Conservation (phyloP, 2,888 invertebrate genomes). For the Polyommatus iphigenia region DNA sequence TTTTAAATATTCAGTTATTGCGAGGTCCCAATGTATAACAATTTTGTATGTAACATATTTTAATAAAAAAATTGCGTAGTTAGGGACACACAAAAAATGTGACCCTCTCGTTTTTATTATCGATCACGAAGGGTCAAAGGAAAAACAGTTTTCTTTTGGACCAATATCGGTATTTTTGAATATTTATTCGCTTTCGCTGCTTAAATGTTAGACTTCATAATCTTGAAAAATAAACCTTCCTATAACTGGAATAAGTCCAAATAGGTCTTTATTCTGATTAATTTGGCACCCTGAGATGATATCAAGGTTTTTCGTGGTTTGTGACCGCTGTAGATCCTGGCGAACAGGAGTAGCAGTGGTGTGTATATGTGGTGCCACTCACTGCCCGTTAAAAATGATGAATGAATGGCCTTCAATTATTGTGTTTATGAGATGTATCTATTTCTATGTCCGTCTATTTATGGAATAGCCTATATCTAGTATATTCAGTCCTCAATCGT, state of each 20-base stretch:
- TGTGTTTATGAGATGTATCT: neutral
- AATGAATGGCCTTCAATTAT: neutral
- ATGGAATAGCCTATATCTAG: neutral
- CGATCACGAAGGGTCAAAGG: neutral
- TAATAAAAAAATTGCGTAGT: neutral
- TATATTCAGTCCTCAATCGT: neutral
- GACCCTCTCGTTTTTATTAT: neutral
- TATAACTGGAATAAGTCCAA: neutral
- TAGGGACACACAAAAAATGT: neutral
- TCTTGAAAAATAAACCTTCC: neutral
- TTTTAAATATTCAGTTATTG: neutral
- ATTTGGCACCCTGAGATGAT: neutral
- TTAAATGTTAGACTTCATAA: neutral
- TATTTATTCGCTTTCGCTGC: neutral
- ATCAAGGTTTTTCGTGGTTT: neutral
- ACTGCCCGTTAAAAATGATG: neutral
- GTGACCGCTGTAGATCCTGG: neutral
- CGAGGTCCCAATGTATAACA: neutral
- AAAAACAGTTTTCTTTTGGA: neutral
- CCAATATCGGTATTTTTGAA: neutral
- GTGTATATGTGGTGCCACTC: neutral
- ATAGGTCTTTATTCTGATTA: neutral
- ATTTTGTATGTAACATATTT: neutral
- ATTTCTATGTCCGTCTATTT: neutral
- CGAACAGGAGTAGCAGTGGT: neutral